phyloP scores from a whole-genome alignment of 2,113 vertebrate genomes.

The Chaetodon auriga region DNA sequence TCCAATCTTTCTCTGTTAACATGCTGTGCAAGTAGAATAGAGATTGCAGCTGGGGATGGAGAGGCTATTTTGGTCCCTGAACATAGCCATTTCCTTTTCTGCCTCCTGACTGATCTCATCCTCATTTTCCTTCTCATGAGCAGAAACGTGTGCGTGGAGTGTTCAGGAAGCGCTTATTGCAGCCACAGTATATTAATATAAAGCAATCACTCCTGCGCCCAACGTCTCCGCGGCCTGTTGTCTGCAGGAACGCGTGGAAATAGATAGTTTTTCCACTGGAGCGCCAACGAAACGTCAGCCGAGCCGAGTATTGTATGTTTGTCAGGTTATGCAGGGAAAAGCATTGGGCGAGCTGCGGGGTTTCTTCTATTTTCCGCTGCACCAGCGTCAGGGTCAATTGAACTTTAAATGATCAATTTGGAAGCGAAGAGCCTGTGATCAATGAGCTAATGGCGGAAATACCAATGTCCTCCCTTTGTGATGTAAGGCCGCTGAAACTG shows the following conservation, averaged over 20 bases:
- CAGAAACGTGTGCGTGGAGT: background rate
- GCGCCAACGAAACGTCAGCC: conserved; percentile 32
- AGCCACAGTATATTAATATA: conserved; percentile 22
- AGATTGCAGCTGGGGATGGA: conserved; percentile 45
- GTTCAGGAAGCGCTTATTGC: conserved; percentile 18
- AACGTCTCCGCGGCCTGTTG: conserved; percentile 8
- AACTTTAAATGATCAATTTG: conserved; percentile 74
- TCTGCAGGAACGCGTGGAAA: conserved; percentile 23
- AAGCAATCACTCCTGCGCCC: conserved; percentile 16
- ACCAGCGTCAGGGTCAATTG: conserved; percentile 55
- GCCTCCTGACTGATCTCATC: conserved; percentile 54
- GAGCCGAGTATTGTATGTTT: conserved; percentile 19
- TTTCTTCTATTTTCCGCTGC: conserved; percentile 56
- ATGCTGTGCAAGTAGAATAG: conserved; percentile 39
- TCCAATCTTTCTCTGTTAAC: conserved; percentile 31
- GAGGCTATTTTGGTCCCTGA: conserved; percentile 64
- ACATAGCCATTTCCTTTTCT: conserved; percentile 46
- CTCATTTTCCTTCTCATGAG: conserved; percentile 35
- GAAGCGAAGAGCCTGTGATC: conserved; percentile 59
- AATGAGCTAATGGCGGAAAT: conserved; percentile 66
- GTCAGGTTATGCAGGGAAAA: conserved; percentile 20
- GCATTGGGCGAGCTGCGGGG: conserved; percentile 12
- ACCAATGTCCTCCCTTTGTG: conserved; percentile 64
- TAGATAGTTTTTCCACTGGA: conserved; percentile 35
- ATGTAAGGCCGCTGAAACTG: conserved; percentile 53